Conservation (phyloP, 2,797 vertebrate species). For the Pyrocephalus nanus region DNA sequence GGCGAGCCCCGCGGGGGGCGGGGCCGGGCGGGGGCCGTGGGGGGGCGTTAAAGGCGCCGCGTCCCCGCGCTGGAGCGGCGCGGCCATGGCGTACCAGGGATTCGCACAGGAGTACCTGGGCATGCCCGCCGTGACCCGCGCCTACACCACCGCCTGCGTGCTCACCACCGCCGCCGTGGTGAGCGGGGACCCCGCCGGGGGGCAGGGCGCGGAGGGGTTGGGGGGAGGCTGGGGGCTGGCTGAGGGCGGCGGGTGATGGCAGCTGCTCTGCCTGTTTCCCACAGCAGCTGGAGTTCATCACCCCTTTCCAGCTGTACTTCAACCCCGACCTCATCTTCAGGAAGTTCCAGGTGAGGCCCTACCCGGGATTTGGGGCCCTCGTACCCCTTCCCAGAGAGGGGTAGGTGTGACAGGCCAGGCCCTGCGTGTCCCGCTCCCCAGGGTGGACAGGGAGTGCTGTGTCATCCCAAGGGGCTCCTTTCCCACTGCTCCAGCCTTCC, state of each 20-base stretch:
- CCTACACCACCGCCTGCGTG: constrained; percentile 79
- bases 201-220: not conserved
- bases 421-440: fast-evolving
- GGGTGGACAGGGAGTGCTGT: not conserved
- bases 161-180: constrained; percentile 73
- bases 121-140: constrained; percentile 79
- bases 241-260: not conserved
- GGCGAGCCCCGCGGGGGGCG: not conserved
- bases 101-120: constrained; percentile 72
- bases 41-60: not conserved
- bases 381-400: not conserved
- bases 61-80: not conserved
- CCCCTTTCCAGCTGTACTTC: constrained; percentile 82
- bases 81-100: constrained; percentile 63
- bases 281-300: constrained; percentile 80
- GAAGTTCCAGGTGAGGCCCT: constrained; percentile 76
- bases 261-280: not conserved
- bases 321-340: constrained; percentile 81
- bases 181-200: not conserved
- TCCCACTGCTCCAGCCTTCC: fast-evolving
- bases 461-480: not conserved
- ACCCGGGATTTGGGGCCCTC: fast-evolving
- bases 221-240: not conserved
- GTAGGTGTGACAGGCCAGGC: not conserved
- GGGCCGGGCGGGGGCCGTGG: not conserved